Percentiles rank a stretch among this genome's conserved stretches.
Conservation (phyloP, 2,797 vertebrate genomes). For the Margarornis squamiger region DNA sequence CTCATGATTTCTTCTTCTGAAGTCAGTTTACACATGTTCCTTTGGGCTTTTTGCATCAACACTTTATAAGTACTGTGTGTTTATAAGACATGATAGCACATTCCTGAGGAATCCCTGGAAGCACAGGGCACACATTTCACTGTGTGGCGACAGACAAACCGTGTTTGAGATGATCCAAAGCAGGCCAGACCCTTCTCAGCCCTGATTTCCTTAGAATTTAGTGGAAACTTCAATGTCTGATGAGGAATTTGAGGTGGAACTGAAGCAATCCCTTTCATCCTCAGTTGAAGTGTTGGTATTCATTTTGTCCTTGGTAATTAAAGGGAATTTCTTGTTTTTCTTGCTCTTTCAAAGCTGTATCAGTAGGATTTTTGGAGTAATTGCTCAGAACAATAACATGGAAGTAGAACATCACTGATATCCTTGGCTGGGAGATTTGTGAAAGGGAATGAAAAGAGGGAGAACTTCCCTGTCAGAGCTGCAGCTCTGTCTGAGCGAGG, state of each 20-base stretch:
- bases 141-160: background rate
- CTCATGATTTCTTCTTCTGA: background rate
- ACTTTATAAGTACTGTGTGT: background rate
- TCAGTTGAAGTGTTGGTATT: background rate
- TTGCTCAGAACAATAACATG: background rate
- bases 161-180: background rate
- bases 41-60: slow-evolving; percentile 39
- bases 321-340: background rate
- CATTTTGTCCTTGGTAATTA: background rate
- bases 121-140: background rate
- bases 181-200: background rate
- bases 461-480: background rate
- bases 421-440: background rate
- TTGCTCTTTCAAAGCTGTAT: background rate
- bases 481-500: background rate
- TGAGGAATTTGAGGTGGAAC: background rate
- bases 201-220: background rate
- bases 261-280: background rate
- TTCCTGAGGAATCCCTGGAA: background rate
- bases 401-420: background rate
- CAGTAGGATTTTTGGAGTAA: background rate
- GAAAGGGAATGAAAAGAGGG: background rate
- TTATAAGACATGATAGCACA: slow-evolving; percentile 11
- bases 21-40: slow-evolving; percentile 13
- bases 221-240: background rate